phyloP scores from a whole-genome alignment of 2,113 vertebrate species.

The Eulacestoma nigropectus region DNA sequence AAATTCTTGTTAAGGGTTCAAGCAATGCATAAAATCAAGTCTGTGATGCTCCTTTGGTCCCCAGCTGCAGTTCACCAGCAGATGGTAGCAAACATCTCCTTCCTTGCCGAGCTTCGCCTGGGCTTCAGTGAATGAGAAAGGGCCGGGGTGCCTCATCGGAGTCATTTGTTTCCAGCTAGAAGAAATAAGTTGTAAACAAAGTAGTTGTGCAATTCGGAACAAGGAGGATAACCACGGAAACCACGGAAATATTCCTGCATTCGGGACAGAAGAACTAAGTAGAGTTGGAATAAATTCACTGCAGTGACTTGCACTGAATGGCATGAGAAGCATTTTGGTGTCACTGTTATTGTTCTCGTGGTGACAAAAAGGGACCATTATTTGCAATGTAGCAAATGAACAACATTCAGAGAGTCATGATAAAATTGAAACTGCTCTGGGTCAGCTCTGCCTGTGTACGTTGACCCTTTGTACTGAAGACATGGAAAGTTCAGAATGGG shows the following conservation, averaged over 20 bases:
- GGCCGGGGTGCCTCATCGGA: neutral
- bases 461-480: conserved; percentile 5
- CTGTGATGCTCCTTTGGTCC: neutral
- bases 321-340: conserved; percentile 4
- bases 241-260: conserved; percentile 14
- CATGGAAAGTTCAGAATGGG: neutral
- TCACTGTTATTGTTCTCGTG: neutral
- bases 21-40: neutral
- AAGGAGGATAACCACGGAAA: neutral
- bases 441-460: neutral
- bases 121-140: neutral
- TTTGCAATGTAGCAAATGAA: neutral
- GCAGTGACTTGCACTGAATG: neutral
- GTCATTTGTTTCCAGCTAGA: neutral
- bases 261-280: neutral
- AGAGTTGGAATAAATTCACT: neutral
- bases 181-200: conserved; percentile 38
- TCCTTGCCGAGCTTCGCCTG: neutral
- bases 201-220: conserved; percentile 3
- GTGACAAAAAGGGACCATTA: conserved; percentile 43
- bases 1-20: neutral
- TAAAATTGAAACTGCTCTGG: neutral
- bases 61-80: neutral
- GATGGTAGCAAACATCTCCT: conserved; percentile 45
- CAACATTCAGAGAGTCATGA: neutral